Conservation (phyloP, 2,113 vertebrate genomes). For the Terrapene triunguis region DNA sequence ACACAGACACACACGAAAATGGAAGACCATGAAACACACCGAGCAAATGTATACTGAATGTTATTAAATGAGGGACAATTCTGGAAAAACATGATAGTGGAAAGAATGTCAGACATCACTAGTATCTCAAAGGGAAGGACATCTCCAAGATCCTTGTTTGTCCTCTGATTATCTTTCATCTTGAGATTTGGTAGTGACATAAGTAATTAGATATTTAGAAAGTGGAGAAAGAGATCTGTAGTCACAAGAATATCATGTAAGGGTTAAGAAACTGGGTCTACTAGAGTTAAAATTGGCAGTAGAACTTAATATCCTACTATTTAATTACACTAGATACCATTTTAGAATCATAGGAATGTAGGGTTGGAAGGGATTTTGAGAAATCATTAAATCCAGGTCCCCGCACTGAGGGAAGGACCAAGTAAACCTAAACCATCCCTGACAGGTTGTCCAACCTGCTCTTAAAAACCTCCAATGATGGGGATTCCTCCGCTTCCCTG, state of each 20-base stretch:
- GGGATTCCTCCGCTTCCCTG: background rate
- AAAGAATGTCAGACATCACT: background rate
- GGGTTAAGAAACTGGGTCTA: background rate
- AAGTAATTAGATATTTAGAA: background rate
- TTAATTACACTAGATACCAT: background rate
- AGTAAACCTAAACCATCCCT: background rate
- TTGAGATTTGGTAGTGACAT: background rate
- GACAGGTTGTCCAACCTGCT: background rate
- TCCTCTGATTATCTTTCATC: background rate
- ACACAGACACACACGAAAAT: background rate
- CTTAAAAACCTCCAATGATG: background rate
- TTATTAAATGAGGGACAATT: background rate
- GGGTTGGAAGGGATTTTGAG: background rate
- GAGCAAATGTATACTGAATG: background rate
- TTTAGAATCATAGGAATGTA: background rate
- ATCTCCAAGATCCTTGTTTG: background rate
- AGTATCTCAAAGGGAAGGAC: background rate
- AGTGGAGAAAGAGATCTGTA: background rate
- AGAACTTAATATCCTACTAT: background rate
- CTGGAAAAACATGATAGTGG: background rate
- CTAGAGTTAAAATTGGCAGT: background rate
- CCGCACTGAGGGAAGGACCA: background rate
- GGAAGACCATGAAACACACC: background rate
- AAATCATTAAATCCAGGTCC: background rate
- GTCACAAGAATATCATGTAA: background rate